Conservation (phyloP, 2,888 invertebrate genomes). For the Drosophila algonquin region DNA sequence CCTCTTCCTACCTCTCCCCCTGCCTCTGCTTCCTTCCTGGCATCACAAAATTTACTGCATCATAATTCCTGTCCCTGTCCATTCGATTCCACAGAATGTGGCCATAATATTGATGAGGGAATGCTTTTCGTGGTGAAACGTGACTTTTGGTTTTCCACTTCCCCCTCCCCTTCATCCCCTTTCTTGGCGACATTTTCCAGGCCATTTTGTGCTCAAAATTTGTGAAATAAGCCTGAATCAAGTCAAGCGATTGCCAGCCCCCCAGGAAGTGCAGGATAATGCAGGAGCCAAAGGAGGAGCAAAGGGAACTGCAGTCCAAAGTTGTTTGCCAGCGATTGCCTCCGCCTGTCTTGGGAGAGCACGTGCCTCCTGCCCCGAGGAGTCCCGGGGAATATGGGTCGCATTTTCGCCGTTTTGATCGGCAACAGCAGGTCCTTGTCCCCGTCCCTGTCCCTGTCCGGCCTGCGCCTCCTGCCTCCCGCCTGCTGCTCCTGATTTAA, state of each 20-base stretch:
- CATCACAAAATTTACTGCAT: constrained; percentile 53
- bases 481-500: constrained; percentile 54
- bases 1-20: too few species aligned
- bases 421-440: constrained; percentile 5
- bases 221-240: constrained; percentile 75
- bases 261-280: constrained; percentile 16
- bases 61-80: constrained; percentile 20
- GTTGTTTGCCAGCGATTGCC: constrained; percentile 56
- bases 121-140: constrained; percentile 40
- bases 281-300: not conserved
- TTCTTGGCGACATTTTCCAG: not conserved
- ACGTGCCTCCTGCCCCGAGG: constrained; percentile 35
- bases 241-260: constrained; percentile 50
- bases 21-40: not conserved
- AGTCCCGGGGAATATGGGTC: constrained; percentile 73
- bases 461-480: constrained; percentile 2
- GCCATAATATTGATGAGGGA: constrained; percentile 63
- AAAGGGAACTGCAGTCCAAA: constrained; percentile 59
- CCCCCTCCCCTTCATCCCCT: not conserved
- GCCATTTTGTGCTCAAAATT: constrained; percentile 40
- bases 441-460: too few species aligned
- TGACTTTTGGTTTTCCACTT: constrained; percentile 42
- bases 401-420: constrained; percentile 52
- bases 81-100: not conserved
- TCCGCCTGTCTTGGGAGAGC: constrained; percentile 1